Conservation (phyloP, 2,113 vertebrate species). For the Ophthalmolycus amberensis region DNA sequence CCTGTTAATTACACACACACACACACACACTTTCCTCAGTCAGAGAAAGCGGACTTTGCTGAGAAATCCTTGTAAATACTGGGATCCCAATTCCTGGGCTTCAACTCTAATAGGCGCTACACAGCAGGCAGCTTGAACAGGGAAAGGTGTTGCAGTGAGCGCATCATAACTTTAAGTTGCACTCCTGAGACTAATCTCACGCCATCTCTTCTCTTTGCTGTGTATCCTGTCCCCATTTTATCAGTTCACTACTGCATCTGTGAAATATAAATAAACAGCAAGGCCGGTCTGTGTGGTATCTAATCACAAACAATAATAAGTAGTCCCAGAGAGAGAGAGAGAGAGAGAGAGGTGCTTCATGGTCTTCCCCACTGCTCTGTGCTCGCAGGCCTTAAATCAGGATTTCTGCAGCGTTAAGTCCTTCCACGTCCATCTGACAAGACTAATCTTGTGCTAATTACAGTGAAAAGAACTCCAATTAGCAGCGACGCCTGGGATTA, state of each 20-base stretch:
- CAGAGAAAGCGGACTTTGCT: slow-evolving; percentile 7
- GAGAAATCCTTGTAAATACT: slow-evolving; percentile 19
- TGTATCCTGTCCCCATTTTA: not conserved
- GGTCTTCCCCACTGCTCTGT: slow-evolving; percentile 42
- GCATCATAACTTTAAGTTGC: slow-evolving; percentile 5
- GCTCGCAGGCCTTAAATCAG: slow-evolving; percentile 59
- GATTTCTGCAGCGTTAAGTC: slow-evolving; percentile 64
- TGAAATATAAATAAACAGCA: not conserved
- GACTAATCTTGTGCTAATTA: slow-evolving; percentile 78
- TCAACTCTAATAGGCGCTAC: slow-evolving; percentile 22
- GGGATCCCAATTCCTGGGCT: slow-evolving; percentile 21
- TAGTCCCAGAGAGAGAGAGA: not conserved
- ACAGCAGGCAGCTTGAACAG: slow-evolving; percentile 28
- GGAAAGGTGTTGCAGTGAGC: slow-evolving; percentile 8
- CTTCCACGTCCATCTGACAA: slow-evolving; percentile 74
- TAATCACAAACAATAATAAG: not conserved
- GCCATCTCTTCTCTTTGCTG: not conserved
- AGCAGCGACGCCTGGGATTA: slow-evolving; percentile 61
- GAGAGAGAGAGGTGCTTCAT: slow-evolving; percentile 8
- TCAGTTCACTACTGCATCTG: no score
- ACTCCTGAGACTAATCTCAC: not conserved
- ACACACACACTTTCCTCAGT: not conserved
- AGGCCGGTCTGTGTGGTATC: not conserved
- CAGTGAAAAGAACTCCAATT: slow-evolving; percentile 70
- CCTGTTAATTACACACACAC: not conserved